Evolutionary conservation across 2,113 vertebrate genomes (phyloP).

Genomic region (Elanus axillaris): DNA sequence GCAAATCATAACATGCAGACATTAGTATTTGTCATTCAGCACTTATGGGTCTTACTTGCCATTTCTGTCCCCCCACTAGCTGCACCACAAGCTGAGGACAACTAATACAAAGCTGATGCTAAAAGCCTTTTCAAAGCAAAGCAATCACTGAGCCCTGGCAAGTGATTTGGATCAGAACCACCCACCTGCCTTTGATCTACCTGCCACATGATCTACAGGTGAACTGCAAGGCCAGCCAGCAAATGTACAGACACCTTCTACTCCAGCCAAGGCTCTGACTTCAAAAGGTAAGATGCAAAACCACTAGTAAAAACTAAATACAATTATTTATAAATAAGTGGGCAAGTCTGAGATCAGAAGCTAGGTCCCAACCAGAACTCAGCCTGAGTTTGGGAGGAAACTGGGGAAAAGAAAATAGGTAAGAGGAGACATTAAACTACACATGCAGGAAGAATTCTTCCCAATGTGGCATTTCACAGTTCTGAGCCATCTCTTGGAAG

Average conservation of each 20-base stretch:
- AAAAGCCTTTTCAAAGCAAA: neutral
- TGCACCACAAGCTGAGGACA: neutral
- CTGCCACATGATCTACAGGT: fast-evolving
- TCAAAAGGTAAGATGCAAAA: neutral
- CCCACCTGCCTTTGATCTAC: neutral
- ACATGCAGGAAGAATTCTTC: neutral
- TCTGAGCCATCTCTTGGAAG: neutral
- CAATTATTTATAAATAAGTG: neutral
- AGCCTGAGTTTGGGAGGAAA: neutral
- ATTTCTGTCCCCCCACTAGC: neutral
- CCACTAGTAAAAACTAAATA: neutral
- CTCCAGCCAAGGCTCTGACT: neutral
- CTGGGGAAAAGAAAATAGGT: fast-evolving
- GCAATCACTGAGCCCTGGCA: neutral
- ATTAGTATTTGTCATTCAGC: neutral
- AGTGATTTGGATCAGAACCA: neutral
- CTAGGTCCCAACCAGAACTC: neutral
- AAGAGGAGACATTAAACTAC: neutral
- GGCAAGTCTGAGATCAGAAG: neutral
- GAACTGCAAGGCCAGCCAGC: neutral
- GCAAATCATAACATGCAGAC: neutral
- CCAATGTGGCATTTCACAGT: neutral
- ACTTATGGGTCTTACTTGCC: neutral
- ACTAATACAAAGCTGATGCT: neutral
- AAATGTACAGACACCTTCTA: neutral